Conservation (phyloP, 2,113 vertebrate genomes). For the Cervus canadensis region DNA sequence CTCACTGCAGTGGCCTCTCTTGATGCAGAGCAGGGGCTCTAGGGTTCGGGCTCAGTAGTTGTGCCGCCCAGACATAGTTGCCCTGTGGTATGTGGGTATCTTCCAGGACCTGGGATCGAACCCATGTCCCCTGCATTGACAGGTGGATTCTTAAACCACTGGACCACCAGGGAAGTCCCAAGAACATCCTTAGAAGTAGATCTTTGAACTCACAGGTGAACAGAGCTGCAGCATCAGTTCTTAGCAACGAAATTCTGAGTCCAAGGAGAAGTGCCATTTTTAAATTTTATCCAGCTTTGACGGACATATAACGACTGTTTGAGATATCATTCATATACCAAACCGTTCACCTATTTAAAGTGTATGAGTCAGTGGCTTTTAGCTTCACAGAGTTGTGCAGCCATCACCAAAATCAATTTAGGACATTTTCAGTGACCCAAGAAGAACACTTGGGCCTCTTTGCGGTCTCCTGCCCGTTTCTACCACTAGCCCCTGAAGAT, state of each 20-base stretch:
- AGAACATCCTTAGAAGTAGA: background rate
- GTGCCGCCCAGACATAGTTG: background rate
- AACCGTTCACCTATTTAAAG: background rate
- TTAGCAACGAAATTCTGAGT: background rate
- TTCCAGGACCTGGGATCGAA: background rate
- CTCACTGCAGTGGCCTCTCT: background rate
- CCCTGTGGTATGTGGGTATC: background rate
- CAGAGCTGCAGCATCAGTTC: background rate
- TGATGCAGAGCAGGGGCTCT: background rate
- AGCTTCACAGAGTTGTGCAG: background rate
- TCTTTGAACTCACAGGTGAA: background rate
- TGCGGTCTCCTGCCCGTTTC: rapidly evolving
- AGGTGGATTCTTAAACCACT: background rate
- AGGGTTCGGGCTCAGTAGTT: background rate
- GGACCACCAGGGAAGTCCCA: background rate
- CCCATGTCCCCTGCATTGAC: background rate
- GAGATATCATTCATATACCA: background rate
- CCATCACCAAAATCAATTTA: too few relatives aligned
- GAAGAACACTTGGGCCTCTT: background rate
- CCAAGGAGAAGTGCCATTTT: background rate
- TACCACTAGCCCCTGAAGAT: background rate
- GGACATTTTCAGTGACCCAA: background rate
- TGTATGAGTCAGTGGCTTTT: too few relatives aligned
- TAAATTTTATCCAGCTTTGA: background rate
- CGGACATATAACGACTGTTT: background rate